These are phyloP conservation scores for Scolopax mira DNA, from an alignment of 2,113 vertebrate species.

Conservation along the genomic window DNA sequence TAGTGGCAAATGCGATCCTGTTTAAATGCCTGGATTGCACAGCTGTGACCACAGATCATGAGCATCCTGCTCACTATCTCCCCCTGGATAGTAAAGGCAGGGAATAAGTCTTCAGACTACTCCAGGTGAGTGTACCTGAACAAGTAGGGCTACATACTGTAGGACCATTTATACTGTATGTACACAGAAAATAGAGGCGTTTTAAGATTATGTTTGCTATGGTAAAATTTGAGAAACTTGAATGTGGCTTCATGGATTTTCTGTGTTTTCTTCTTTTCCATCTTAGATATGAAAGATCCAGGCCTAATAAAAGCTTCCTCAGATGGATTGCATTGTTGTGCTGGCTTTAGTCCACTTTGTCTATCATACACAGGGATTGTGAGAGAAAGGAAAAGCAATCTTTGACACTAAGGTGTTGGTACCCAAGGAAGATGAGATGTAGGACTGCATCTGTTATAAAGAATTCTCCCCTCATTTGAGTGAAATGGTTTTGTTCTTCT, in stretches of 20 bases:
- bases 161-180: neutral
- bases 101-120: neutral
- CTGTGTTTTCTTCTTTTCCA: neutral
- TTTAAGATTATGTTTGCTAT: neutral
- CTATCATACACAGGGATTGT: neutral
- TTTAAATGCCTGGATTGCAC: neutral
- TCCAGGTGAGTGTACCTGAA: neutral
- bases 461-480: neutral
- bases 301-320: neutral
- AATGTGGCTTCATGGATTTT: neutral
- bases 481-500: neutral
- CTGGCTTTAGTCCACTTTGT: neutral
- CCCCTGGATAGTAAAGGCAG: neutral
- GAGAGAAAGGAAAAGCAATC: neutral
- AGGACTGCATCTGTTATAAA: neutral
- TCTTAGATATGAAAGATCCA: neutral
- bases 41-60: too few species aligned
- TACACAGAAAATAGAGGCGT: neutral
- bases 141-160: neutral
- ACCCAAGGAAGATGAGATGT: neutral
- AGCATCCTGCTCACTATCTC: neutral
- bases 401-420: neutral
- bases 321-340: neutral
- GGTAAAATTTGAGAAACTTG: neutral
- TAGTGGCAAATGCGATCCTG: neutral